These are phyloP conservation scores for Folsomia candida DNA, from an alignment of 2,888 invertebrate genomes.

Conservation along the genomic window DNA sequence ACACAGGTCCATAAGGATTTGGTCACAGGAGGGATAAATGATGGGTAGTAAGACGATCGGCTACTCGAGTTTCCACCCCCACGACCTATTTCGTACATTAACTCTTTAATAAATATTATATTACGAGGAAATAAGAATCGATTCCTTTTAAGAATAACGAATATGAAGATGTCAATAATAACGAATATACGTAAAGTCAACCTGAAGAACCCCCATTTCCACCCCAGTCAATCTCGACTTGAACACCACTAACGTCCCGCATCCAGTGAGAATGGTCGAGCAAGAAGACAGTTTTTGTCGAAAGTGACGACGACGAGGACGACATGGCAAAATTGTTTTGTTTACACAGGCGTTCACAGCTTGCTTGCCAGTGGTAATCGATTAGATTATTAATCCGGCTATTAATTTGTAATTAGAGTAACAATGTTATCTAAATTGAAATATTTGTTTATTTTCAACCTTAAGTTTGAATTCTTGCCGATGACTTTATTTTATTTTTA, in stretches of 20 bases:
- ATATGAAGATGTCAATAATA: too few species aligned
- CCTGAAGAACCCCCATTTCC: background rate
- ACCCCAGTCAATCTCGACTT: constrained; percentile 76
- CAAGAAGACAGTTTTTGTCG: constrained; percentile 84
- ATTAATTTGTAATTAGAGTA: too few species aligned
- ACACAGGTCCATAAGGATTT: constrained; percentile 96
- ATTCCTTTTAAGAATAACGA: too few species aligned
- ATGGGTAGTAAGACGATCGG: constrained; percentile 14
- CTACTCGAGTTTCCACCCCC: background rate
- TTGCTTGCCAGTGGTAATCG: too few species aligned
- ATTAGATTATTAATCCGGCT: too few species aligned
- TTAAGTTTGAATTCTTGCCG: too few species aligned
- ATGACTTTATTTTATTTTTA: too few species aligned
- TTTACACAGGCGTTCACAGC: too few species aligned
- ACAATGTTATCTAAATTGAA: background rate
- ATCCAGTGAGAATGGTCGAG: constrained; percentile 92
- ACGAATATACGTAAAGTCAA: too few species aligned
- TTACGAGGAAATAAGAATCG: background rate
- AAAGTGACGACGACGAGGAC: constrained; percentile 12
- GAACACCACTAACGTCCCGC: constrained; percentile 76
- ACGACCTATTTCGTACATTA: constrained; percentile 5
- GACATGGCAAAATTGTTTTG: too few species aligned
- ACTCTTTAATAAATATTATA: background rate
- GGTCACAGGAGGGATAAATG: constrained; percentile 69
- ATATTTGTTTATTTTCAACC: background rate